Percentiles rank a stretch among this genome's conserved stretches.
Evolutionary conservation across 2,888 invertebrate genomes (phyloP).

Genomic region (Helicoverpa assulta): DNA sequence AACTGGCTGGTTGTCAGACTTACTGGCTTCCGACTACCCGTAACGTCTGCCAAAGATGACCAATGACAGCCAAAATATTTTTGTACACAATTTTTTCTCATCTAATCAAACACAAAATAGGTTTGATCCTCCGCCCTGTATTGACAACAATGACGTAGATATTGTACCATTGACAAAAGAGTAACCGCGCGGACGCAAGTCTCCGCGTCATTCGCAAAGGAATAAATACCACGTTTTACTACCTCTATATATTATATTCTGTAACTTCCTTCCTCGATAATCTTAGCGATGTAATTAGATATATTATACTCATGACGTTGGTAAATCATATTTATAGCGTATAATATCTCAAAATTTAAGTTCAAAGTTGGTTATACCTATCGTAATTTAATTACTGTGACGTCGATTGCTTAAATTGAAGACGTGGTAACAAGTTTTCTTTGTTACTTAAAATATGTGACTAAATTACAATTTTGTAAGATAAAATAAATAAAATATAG

Average conservation of each 20-base stretch:
- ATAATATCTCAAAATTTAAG: background rate
- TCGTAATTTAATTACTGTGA: conserved; percentile 3
- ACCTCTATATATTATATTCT: no score
- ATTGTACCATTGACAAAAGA: background rate
- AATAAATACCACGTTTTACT: conserved; percentile 39
- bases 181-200: conserved; percentile 20
- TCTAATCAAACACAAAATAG: background rate
- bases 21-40: no score
- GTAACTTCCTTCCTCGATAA: conserved; percentile 21
- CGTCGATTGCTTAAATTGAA: background rate
- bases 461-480: background rate
- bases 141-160: conserved; percentile 26
- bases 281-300: conserved; percentile 8
- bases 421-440: background rate
- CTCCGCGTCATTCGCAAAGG: conserved; percentile 21
- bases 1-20: no score
- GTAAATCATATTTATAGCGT: conserved; percentile 5
- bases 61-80: background rate
- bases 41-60: no score
- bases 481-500: background rate
- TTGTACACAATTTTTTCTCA: background rate
- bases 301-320: conserved; percentile 8
- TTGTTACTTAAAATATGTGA: no score
- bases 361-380: no score
- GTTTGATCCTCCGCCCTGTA: background rate